Evolutionary conservation across 2,888 invertebrate genomes (phyloP).

Genomic region (Amaurobius ferox): DNA sequence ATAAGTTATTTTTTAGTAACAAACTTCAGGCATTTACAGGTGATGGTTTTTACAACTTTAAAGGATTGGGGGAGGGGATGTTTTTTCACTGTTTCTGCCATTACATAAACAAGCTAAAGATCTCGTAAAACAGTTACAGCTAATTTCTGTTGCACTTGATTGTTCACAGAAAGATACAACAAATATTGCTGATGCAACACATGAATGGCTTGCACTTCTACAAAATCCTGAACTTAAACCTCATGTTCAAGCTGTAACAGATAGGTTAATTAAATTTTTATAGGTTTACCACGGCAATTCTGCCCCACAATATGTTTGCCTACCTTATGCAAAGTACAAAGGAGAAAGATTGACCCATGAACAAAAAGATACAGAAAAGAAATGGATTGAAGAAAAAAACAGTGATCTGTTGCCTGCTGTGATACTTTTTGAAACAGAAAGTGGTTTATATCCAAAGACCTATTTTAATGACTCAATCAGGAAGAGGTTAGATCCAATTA

Average conservation of each 20-base stretch:
- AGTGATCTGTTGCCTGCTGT: not conserved
- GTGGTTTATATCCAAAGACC: too few relatives aligned
- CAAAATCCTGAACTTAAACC: slow-evolving; percentile 8
- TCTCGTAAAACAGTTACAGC: slow-evolving; percentile 5
- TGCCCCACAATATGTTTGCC: not conserved
- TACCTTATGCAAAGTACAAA: slow-evolving; percentile 1
- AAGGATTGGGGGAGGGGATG: too few relatives aligned
- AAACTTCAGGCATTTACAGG: too few relatives aligned
- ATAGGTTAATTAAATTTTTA: too few relatives aligned
- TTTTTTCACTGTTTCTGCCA: too few relatives aligned
- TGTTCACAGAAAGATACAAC: slow-evolving; percentile 5
- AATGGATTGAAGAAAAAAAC: slow-evolving; percentile 7
- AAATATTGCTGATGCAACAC: slow-evolving; percentile 7
- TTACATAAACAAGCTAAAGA: slow-evolving; percentile 13
- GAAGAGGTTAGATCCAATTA: too few relatives aligned
- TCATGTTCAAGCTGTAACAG: not conserved
- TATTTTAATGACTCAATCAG: too few relatives aligned
- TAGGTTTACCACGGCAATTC: not conserved
- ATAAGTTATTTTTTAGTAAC: too few relatives aligned
- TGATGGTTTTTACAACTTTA: too few relatives aligned
- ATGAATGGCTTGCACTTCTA: slow-evolving; percentile 3
- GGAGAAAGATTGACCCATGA: not conserved
- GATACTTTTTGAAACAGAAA: slow-evolving; percentile 2
- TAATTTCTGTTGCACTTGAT: slow-evolving; percentile 11
- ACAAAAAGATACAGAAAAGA: not conserved